Evolutionary conservation across 1,140 invertebrate species (phyloP).

Genomic region (Trichogramma pretiosum): DNA sequence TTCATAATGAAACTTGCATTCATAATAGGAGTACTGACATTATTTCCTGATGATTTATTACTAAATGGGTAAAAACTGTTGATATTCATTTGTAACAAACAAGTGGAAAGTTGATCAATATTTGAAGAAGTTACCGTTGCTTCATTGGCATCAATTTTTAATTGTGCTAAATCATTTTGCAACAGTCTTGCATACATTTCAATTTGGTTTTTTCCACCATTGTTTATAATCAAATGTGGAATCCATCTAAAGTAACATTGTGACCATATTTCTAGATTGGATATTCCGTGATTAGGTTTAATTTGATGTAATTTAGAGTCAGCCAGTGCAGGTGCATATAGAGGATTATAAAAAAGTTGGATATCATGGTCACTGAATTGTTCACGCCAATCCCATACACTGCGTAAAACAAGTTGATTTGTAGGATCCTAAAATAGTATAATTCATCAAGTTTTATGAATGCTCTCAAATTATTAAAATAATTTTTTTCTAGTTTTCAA

Average conservation of each 20-base stretch:
- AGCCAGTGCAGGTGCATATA: slow-evolving; percentile 40
- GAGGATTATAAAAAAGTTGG: slow-evolving; percentile 67
- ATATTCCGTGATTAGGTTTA: slow-evolving; percentile 47
- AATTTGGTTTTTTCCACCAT: slow-evolving; percentile 62
- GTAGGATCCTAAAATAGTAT: slow-evolving; percentile 39
- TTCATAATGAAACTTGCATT: slow-evolving; percentile 37
- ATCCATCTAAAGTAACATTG: slow-evolving; percentile 87
- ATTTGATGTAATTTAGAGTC: slow-evolving; percentile 30
- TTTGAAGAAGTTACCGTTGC: slow-evolving; percentile 23
- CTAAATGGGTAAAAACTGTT: slow-evolving; percentile 44
- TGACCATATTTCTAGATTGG: slow-evolving; percentile 68
- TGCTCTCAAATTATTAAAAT: not conserved
- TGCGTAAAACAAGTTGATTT: slow-evolving; percentile 55
- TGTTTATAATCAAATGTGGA: slow-evolving; percentile 68
- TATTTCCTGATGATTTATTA: slow-evolving; percentile 33
- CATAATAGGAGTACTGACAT: slow-evolving; percentile 39
- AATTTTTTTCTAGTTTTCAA: not conserved
- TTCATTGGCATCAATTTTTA: slow-evolving; percentile 31
- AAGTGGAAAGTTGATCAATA: slow-evolving; percentile 30
- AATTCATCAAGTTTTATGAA: not conserved
- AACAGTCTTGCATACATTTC: slow-evolving; percentile 52
- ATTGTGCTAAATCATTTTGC: slow-evolving; percentile 49
- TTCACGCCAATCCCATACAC: slow-evolving; percentile 77
- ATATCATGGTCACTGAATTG: slow-evolving; percentile 72
- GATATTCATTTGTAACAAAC: slow-evolving; percentile 35